phyloP scores from a whole-genome alignment of 2,113 vertebrate species.

The Cololabis saira region DNA sequence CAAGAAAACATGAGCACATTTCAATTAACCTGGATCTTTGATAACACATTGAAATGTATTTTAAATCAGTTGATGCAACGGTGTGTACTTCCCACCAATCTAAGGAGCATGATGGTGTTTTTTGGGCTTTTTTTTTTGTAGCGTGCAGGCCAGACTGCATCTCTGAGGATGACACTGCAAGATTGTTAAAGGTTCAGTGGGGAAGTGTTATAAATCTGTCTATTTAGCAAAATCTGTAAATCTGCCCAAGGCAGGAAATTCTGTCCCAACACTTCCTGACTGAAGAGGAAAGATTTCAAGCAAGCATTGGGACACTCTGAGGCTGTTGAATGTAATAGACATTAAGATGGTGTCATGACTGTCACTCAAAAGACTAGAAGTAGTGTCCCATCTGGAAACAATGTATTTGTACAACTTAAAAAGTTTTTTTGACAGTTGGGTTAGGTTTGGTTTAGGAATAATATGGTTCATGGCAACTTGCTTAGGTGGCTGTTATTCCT shows the following conservation, averaged over 20 bases:
- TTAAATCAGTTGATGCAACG: constrained; percentile 23
- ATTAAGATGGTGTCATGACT: too few relatives aligned
- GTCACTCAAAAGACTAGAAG: too few relatives aligned
- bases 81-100: constrained; percentile 33
- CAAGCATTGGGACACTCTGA: neutral
- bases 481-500: too few relatives aligned
- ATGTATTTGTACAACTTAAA: too few relatives aligned
- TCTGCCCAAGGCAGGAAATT: constrained; percentile 37
- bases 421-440: too few relatives aligned
- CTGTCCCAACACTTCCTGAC: constrained; percentile 22
- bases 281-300: constrained; percentile 22
- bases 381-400: too few relatives aligned
- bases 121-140: constrained; percentile 7
- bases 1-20: constrained; percentile 19
- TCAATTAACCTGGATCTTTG: constrained; percentile 14
- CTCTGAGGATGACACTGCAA: constrained; percentile 34
- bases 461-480: too few relatives aligned
- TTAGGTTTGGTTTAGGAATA: too few relatives aligned
- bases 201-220: constrained; percentile 56
- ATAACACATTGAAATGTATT: constrained; percentile 47
- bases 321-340: neutral
- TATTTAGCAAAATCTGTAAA: constrained; percentile 54
- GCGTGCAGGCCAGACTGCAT: neutral
- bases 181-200: constrained; percentile 37
- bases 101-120: constrained; percentile 33